These are phyloP conservation scores for Recurvirostra avosetta DNA, from an alignment of 2,113 vertebrate genomes.

Conservation along the genomic window DNA sequence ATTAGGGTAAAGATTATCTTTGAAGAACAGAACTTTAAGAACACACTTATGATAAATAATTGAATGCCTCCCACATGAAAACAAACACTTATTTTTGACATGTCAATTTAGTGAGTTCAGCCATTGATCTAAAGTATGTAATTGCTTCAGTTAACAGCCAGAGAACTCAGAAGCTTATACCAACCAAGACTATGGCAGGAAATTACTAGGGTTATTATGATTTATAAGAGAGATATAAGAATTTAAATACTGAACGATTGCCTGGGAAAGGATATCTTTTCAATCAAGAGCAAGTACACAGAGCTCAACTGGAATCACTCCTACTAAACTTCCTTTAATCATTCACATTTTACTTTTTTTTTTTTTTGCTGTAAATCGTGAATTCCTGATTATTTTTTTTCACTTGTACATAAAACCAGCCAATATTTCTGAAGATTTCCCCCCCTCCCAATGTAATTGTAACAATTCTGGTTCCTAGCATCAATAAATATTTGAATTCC, in stretches of 20 bases:
- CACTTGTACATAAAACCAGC: background rate
- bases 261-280: background rate
- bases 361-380: background rate
- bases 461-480: background rate
- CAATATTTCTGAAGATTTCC: background rate
- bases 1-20: background rate
- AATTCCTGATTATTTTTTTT: background rate
- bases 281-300: background rate
- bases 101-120: background rate
- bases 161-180: background rate
- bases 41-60: background rate
- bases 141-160: background rate
- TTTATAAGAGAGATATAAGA: background rate
- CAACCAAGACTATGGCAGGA: background rate
- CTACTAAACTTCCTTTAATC: background rate
- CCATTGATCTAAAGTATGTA: background rate
- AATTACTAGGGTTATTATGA: background rate
- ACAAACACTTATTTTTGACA: background rate
- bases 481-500: background rate
- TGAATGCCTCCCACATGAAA: background rate
- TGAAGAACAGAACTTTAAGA: background rate
- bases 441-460: background rate
- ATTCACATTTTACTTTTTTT: background rate
- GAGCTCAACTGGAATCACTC: background rate
- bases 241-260: background rate